Evolutionary conservation across 2,888 invertebrate genomes (phyloP).

Genomic region (Melieria crassipennis): DNA sequence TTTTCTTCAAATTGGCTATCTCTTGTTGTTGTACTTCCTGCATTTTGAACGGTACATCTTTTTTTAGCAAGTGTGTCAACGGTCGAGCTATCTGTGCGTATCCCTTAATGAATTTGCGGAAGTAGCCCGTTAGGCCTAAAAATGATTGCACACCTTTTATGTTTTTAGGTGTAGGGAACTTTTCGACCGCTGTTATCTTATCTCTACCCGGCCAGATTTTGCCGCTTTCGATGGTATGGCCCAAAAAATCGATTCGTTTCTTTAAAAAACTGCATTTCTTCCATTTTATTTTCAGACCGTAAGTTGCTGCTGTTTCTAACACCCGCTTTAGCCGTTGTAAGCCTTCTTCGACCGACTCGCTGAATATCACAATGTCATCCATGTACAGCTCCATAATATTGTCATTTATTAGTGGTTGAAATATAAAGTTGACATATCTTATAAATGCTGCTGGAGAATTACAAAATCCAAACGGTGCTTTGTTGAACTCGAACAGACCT

Average conservation of each 20-base stretch:
- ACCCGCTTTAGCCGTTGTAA: no score
- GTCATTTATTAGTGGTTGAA: neutral
- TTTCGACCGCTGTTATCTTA: constrained; percentile 21
- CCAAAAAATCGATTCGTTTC: constrained; percentile 33
- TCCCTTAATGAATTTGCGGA: constrained; percentile 10
- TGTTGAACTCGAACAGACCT: constrained; percentile 26
- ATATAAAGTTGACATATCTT: no score
- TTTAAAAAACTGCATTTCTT: neutral
- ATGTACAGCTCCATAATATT: constrained; percentile 5
- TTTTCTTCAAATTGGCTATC: neutral
- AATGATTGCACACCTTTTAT: constrained; percentile 18
- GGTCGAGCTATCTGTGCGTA: constrained; percentile 17
- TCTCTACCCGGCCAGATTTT: constrained; percentile 14
- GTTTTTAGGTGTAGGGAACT: constrained; percentile 9
- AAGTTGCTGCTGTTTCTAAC: no score
- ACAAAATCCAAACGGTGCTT: constrained; percentile 11
- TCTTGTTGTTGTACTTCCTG: neutral
- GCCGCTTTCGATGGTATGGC: constrained; percentile 14
- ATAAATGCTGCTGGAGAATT: no score
- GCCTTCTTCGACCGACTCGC: neutral
- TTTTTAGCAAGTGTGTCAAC: constrained; percentile 28
- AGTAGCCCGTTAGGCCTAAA: constrained; percentile 20
- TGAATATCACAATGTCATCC: neutral
- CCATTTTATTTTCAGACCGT: neutral
- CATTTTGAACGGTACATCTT: constrained; percentile 42